Conservation (phyloP, 2,113 vertebrate species). For the Eptesicus fuscus region DNA sequence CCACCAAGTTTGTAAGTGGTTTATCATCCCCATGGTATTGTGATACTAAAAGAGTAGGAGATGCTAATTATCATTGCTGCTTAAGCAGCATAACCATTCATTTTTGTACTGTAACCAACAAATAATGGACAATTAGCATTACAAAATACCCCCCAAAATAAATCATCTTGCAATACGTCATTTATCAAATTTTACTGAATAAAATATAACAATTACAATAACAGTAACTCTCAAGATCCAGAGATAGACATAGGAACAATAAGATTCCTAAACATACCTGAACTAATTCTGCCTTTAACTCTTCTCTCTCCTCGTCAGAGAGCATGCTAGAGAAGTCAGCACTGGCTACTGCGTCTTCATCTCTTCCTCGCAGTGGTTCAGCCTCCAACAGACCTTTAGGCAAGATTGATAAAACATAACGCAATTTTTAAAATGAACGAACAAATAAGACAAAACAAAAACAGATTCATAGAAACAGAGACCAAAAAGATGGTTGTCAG, state of each 20-base stretch:
- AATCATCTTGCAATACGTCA: conserved; percentile 7
- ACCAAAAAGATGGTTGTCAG: not conserved
- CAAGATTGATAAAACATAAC: conserved; percentile 49
- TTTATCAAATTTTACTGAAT: conserved; percentile 35
- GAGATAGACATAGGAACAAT: not conserved
- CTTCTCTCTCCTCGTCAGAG: conserved; percentile 94
- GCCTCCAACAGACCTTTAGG: conserved; percentile 90
- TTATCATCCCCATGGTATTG: not conserved
- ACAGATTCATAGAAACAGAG: not conserved
- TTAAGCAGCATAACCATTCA: not conserved
- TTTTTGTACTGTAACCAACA: not conserved
- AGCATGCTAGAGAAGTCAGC: conserved; percentile 86
- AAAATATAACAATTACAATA: not conserved
- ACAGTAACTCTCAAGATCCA: not conserved
- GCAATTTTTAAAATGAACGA: not conserved
- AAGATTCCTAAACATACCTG: conserved; percentile 84
- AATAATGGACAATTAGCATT: conserved; percentile 1
- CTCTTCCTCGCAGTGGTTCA: conserved; percentile 86
- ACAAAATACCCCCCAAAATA: not conserved
- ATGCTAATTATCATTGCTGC: not conserved
- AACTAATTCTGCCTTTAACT: conserved; percentile 88
- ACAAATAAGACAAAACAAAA: not conserved
- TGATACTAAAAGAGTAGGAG: not conserved
- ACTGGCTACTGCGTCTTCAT: conserved; percentile 88
- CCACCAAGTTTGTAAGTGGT: not conserved